Conservation (phyloP, 2,113 vertebrate species). For the Nothoprocta pentlandii region DNA sequence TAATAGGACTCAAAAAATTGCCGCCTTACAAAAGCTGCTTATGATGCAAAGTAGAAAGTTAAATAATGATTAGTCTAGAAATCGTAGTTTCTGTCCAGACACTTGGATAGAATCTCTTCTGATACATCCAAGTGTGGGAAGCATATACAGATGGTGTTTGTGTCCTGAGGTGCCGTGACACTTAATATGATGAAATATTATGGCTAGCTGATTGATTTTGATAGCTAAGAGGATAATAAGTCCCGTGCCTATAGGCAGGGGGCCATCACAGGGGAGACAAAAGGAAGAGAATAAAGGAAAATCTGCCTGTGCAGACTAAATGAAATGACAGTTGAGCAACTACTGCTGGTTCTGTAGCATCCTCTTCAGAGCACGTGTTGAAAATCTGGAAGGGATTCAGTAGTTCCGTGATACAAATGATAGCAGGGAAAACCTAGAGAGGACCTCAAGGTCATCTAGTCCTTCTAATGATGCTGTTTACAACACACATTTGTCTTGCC, state of each 20-base stretch:
- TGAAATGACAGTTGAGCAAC: not conserved
- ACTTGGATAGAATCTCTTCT: constrained; percentile 6
- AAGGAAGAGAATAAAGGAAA: not conserved
- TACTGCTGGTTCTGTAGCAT: not conserved
- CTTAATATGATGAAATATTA: constrained; percentile 22
- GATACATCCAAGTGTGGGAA: constrained; percentile 37
- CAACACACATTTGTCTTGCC: not conserved
- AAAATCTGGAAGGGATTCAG: not conserved
- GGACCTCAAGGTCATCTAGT: not conserved
- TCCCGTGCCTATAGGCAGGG: not conserved
- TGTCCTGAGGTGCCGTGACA: constrained; percentile 57
- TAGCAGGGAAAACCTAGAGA: not conserved
- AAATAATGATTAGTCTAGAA: constrained; percentile 32
- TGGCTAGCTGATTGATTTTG: not conserved
- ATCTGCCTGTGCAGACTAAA: not conserved
- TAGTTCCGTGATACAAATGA: not conserved
- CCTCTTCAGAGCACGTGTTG: not conserved
- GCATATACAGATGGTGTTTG: constrained; percentile 61
- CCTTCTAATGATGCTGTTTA: not conserved
- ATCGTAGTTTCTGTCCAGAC: constrained; percentile 8
- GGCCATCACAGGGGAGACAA: not conserved
- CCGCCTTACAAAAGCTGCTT: constrained; percentile 16
- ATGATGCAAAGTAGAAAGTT: constrained; percentile 10
- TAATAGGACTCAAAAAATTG: not conserved
- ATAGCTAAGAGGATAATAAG: constrained; percentile 13